Base-by-base conservation (phyloP, 2,113 vertebrate genomes). In the Eudyptes chrysolophus region DNA sequence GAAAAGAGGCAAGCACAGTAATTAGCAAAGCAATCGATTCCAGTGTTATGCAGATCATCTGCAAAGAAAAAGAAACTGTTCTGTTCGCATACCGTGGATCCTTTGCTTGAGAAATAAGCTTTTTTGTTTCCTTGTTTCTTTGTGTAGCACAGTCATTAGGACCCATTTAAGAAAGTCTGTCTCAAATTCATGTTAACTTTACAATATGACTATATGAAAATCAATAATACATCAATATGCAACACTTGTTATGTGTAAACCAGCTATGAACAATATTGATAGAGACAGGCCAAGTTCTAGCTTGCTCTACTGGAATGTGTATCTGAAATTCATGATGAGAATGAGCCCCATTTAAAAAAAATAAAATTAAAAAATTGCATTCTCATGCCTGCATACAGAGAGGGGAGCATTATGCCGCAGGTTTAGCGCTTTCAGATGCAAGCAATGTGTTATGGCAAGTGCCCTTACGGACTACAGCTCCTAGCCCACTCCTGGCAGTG, bases 21-120 rank as follows among this genome's bases (percentile, higher is more conserved):
- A 97, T 97, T 94, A 97, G 86, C 86, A 77, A 86, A 95, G 32
- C 46, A 89, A 86, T 95, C 3, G 10, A 90, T 95, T 89, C 48
- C 42, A 40, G 51, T 16, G 9, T 52, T 72, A 71, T 51, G 76
- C 25, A 93, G 58, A 76, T 96, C 68, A 93, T 79, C 68, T 84
- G 42, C 22, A 52, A 90, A 75, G 64, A 42, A 58, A 64, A 89
- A 68, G 18, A 54, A 42, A 34, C 24, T 32, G 1, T 65, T 88
- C 19, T 61, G 9, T 44, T 89, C 30, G 34, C 18, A 48, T 42
- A 40, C 10, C 2, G 11, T 38, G 16, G 18, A 44, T 38, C 38
- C 14, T 92, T 81, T 77, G n/a, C 68, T 79, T 83, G 36, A 78
- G 51, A 88, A 94, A 87, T 22, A 24, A 75, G 29, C 1, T 54